Base-by-base conservation (phyloP, 2,888 invertebrate genomes). In the Clivina fossor region DNA sequence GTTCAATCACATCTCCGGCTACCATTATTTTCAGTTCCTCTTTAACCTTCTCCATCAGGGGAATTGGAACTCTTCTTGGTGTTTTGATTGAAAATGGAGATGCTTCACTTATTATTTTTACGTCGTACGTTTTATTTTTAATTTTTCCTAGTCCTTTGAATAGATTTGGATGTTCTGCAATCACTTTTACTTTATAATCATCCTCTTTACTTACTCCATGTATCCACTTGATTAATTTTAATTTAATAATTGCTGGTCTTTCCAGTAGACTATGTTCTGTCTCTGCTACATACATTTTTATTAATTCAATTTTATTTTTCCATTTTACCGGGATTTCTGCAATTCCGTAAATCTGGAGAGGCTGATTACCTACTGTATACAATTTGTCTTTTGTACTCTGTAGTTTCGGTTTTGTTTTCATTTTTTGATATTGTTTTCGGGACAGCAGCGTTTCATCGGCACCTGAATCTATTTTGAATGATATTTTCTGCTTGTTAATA, bases 41-140 rank as follows among this genome's bases (percentile, higher is more conserved):
- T 59, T 67, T 66, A 7, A 72, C 60, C 49, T 65, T 61, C 9
- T 61, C 41, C 38, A 66, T 28, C 11, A 69, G 40, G 1, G 70
- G 67, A 15, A 71, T 43, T 3, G 69, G 63, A 5, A 71, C 63
- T 26, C 68, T 46, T 49, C 71, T 58, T 9, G 69, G 69, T 4
- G 64, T 53, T 4, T 62, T 56, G n/a, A 66, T 43, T 3, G 65
- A 61, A 55, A 56, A 65, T 2, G 69, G 68, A 40, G 43, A 43
- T 5, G 66, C 64, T 8, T 63, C 61, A 2, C 60, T 46, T 58
- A 33, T 62, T 7, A 69, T 20, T 46, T 61, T 44, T 5, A 69
- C 67, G 5, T 32, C 49, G 44, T 66, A 62, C 49, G 64, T 24
- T 33, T 37, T 33, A 24, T 48, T 46, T 55, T 62, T 61, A 16